Evolutionary conservation across 2,888 invertebrate genomes (phyloP), one percentile per base, ranked within the genome.

Genomic region (Meteorus cinctellus): DNA sequence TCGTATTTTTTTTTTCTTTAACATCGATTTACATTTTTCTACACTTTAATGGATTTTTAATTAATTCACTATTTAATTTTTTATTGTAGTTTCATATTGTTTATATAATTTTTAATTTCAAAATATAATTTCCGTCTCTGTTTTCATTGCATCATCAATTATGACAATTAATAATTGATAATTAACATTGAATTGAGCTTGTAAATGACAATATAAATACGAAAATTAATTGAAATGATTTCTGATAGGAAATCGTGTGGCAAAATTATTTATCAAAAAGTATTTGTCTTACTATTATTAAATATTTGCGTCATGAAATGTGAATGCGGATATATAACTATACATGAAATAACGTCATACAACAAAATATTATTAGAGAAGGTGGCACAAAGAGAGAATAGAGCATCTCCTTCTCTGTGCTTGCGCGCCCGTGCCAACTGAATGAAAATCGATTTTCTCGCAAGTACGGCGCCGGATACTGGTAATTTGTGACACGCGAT

Each of bases 401-500:
- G 16, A n/a, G 19, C 6, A 55, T 55, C 55, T 55, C 55, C 4
- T 48, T 48, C 48, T 55, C 55, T 55, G 6, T 66, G 36, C 36
- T 55, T 24, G 62, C 59, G 55, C 60, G 41, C 75, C 41, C 76
- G 81, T 81, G 82, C 80, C 79, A 79, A 62, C 78, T 83, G 83
- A 83, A 84, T 83, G 86, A 83, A 84, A 86, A 88, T 88, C 87
- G 88, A 88, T 88, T 86, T 80, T 77, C 79, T 55, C 55, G 55
- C 79, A 81, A 81, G 78, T 72, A 77, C 72, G 75, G 73, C 72
- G 80, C 78, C 80, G 84, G 85, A 86, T 84, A 84, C 82, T 80
- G 82, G 85, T 86, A 86, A 88, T 88, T 88, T 88, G 83, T 84
- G 84, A 86, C 88, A 88, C 87, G 88, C 88, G 86, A 88, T 86